These are phyloP conservation scores for Bergia puertoricense DNA, from an alignment of 92 coral and sea anemone genomes.

Conservation along the genomic window DNA sequence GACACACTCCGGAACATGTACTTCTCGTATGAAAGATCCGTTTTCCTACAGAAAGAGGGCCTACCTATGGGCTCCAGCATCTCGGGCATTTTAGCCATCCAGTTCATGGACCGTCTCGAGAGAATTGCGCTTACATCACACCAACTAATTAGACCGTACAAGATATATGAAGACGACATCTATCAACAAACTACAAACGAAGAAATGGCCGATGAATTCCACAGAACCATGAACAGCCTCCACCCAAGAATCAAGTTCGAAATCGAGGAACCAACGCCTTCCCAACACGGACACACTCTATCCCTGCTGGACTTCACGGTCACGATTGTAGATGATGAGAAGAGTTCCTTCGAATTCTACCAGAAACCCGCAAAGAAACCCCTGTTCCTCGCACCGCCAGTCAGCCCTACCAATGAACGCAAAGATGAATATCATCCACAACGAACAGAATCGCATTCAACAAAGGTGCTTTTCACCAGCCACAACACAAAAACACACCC, in stretches of 20 bases:
- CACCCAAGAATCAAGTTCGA: background rate
- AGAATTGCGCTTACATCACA: slow-evolving; percentile 12
- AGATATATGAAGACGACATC: slow-evolving; percentile 40
- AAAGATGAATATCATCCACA: background rate
- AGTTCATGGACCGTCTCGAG: slow-evolving; percentile 53
- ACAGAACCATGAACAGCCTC: background rate
- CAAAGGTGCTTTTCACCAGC: background rate
- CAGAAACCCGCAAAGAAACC: background rate
- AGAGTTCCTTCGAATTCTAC: background rate
- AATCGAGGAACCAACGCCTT: slow-evolving; percentile 12
- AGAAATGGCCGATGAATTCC: slow-evolving; percentile 35
- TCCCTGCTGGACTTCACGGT: slow-evolving; percentile 38
- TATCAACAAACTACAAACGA: slow-evolving; percentile 32
- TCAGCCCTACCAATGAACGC: slow-evolving; percentile 12
- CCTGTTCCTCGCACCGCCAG: background rate
- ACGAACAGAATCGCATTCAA: background rate
- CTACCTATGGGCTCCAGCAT: slow-evolving; percentile 55
- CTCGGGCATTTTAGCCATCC: slow-evolving; percentile 48
- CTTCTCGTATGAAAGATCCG: slow-evolving; percentile 36
- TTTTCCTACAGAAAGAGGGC: slow-evolving; percentile 43
- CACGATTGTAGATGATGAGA: background rate
- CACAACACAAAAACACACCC: background rate
- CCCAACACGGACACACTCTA: background rate
- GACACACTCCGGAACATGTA: slow-evolving; percentile 44
- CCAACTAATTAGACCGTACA: slow-evolving; percentile 29